phyloP scores from a whole-genome alignment of 2,797 vertebrate genomes.

The Etheostoma perlongum region DNA sequence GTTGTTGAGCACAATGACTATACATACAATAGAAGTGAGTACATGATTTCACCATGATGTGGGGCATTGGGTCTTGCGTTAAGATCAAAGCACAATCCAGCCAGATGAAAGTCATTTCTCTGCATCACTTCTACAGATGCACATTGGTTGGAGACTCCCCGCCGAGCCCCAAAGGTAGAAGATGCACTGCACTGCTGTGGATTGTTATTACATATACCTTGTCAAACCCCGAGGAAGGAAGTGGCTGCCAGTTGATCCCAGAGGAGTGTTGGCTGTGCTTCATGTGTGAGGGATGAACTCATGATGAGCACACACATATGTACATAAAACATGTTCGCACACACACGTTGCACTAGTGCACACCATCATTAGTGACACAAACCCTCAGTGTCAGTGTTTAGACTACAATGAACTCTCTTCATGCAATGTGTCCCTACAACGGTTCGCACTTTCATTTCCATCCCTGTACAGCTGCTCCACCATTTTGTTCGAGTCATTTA shows the following conservation, averaged over 20 bases:
- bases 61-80: constrained; percentile 26
- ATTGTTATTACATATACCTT: constrained; percentile 59
- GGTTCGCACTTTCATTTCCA: constrained; percentile 72
- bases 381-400: constrained; percentile 71
- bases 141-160: constrained; percentile 43
- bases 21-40: constrained; percentile 56
- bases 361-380: constrained; percentile 65
- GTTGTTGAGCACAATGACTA: constrained; percentile 56
- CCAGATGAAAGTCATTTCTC: constrained; percentile 72
- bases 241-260: constrained; percentile 69
- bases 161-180: constrained; percentile 36
- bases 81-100: constrained; percentile 69
- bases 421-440: constrained; percentile 69
- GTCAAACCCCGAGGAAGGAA: constrained; percentile 61
- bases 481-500: constrained; percentile 80
- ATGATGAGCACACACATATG: constrained; percentile 44
- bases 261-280: constrained; percentile 69
- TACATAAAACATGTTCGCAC: constrained; percentile 41
- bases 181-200: constrained; percentile 16
- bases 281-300: constrained; percentile 62
- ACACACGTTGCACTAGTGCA: constrained; percentile 24
- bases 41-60: constrained; percentile 58
- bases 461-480: constrained; percentile 65
- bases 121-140: constrained; percentile 49
- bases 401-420: constrained; percentile 65